phyloP scores from a whole-genome alignment of 2,888 invertebrate genomes.

The Taenaris catops region DNA sequence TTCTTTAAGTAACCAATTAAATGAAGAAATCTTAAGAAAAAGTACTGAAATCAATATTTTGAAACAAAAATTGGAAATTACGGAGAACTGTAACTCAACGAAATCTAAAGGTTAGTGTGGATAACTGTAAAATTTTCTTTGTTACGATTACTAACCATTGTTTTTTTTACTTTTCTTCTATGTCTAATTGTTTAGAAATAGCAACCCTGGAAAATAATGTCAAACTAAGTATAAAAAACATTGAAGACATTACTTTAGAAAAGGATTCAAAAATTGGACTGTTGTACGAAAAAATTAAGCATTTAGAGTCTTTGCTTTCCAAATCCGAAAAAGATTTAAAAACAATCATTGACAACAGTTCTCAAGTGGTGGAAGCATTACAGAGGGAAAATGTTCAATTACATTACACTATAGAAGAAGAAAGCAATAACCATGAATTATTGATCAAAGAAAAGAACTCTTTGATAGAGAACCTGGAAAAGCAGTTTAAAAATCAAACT shows the following conservation, averaged over 20 bases:
- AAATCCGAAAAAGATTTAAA: constrained; percentile 35
- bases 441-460: constrained; percentile 41
- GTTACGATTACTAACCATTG: not conserved
- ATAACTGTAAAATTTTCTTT: not conserved
- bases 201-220: constrained; percentile 28
- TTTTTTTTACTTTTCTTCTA: not conserved
- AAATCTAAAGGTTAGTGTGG: constrained; percentile 34
- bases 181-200: constrained; percentile 27
- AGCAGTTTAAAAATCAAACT: constrained; percentile 31
- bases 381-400: constrained; percentile 44
- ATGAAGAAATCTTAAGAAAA: constrained; percentile 30
- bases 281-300: constrained; percentile 26
- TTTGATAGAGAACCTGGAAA: constrained; percentile 39
- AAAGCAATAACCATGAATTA: constrained; percentile 40
- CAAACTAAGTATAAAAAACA: constrained; percentile 23
- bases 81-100: constrained; percentile 29
- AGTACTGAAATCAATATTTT: constrained; percentile 24
- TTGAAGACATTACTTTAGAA: constrained; percentile 24
- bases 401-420: constrained; percentile 41
- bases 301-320: constrained; percentile 28
- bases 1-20: constrained; percentile 28
- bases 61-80: constrained; percentile 28
- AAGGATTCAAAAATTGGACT: constrained; percentile 30
- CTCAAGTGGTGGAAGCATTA: constrained; percentile 32
- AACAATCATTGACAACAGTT: constrained; percentile 30